Evolutionary conservation across 2,888 invertebrate species (phyloP).

Genomic region (Pammene fasciana): DNA sequence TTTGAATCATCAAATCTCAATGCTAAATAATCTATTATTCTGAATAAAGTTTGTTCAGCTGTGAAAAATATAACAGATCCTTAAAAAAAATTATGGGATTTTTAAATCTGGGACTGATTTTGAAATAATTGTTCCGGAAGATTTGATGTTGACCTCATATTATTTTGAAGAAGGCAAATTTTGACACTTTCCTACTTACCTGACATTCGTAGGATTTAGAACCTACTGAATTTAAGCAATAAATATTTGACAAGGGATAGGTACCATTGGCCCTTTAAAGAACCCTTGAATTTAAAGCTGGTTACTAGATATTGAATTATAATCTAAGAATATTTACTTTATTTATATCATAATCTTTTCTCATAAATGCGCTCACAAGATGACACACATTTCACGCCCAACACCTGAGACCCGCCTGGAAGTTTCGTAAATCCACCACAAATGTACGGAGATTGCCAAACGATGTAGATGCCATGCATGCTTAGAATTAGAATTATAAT

Average conservation of each 20-base stretch:
- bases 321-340: background rate
- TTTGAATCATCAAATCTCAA: background rate
- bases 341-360: background rate
- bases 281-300: too few species aligned
- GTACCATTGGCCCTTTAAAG: too few species aligned
- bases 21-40: background rate
- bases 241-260: too few species aligned
- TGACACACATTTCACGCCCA: background rate
- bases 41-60: background rate
- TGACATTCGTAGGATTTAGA: too few species aligned
- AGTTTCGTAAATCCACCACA: constrained; percentile 9
- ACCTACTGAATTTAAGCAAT: too few species aligned
- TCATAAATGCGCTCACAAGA: background rate
- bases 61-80: background rate
- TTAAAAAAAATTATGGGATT: too few species aligned
- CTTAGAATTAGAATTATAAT: constrained; percentile 1
- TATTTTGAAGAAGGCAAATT: too few species aligned
- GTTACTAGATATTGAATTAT: too few species aligned
- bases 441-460: constrained; percentile 5
- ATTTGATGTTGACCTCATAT: too few species aligned
- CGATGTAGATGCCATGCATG: constrained; percentile 9
- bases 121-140: too few species aligned
- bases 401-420: background rate
- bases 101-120: too few species aligned
- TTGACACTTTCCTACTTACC: too few species aligned